Evolutionary conservation across 2,888 invertebrate species (phyloP), one percentile per base, ranked within the genome.

Genomic region (Spisula solida): DNA sequence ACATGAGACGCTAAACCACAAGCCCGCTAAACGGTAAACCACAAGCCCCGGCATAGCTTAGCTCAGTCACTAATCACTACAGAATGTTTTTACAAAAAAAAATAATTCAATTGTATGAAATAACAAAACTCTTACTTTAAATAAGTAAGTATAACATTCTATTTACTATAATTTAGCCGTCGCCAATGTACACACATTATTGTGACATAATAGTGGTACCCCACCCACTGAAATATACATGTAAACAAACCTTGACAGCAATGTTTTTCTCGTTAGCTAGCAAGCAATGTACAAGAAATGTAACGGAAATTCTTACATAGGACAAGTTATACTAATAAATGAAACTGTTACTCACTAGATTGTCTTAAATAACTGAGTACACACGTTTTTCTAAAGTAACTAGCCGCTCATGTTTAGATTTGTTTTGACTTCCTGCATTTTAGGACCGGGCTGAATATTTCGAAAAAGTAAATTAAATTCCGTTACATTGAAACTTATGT

Each of bases 371-470:
- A 75, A 16, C 31, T 12, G 29, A 75, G 8, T 18, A 34, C 12
- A 75, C 16, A 12, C 16, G 25, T 75, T 75, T 70, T 18, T 34
- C 31, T 20, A n/a, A 75, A 56, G 31, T 79, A 79, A 79, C 51
- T 56, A 85, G 75, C 85, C 56, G 81, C 82, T 88, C 88, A 82
- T 90, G 88, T 88, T 90, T 88, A 48, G 84, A 82, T 87, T 86
- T 91, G 87, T 91, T 87, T 88, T 87, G 79, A 88, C 87, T 88
- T 91, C 91, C 91, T 88, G 60, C n/a, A 82, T 55, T 25, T 31
- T 75, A 86, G 81, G 75, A n/a, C 16, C 82, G 85, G 34, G n/a
- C 51, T 85, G 31, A 88, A 85, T 81, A 81, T 25, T 0, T 14
- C 6, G 25, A 48, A 12, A 47, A 80, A 41, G 18, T n/a, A n/a